Evolutionary conservation across 2,888 invertebrate species (phyloP).

Genomic region (Himalopsyche japonica): DNA sequence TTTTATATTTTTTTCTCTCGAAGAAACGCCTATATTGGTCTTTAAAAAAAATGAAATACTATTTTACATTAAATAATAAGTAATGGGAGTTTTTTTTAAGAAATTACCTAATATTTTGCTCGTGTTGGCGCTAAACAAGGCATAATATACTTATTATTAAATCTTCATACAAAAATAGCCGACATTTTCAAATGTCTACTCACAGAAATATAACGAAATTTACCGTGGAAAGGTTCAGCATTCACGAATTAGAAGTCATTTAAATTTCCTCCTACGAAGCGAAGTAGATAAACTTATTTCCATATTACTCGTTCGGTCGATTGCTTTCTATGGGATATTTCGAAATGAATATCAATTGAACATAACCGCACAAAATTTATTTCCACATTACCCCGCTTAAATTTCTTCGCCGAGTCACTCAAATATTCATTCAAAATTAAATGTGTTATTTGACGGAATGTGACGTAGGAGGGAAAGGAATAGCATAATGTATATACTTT

Average conservation of each 20-base stretch:
- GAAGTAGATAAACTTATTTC: constrained; percentile 2
- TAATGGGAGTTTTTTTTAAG: neutral
- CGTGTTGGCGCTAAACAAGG: neutral
- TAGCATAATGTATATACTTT: neutral
- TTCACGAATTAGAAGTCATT: constrained; percentile 2
- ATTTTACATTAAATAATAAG: too few relatives aligned
- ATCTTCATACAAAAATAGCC: neutral
- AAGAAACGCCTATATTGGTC: too few relatives aligned
- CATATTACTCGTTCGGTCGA: constrained; percentile 2
- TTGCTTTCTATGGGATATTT: neutral
- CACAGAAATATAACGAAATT: neutral
- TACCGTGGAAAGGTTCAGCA: neutral
- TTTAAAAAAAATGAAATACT: too few relatives aligned
- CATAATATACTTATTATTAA: neutral
- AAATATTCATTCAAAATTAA: neutral
- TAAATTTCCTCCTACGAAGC: constrained; percentile 5
- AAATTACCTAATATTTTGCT: neutral
- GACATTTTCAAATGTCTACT: neutral
- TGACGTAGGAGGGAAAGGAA: neutral
- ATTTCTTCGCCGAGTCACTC: neutral
- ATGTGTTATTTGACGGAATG: neutral
- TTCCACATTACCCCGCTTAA: neutral
- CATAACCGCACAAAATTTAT: constrained; percentile 1
- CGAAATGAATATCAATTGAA: constrained; percentile 1
- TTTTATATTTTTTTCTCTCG: too few relatives aligned